Conservation (phyloP, 1,140 invertebrate genomes). For the Zaprionus taronus region DNA sequence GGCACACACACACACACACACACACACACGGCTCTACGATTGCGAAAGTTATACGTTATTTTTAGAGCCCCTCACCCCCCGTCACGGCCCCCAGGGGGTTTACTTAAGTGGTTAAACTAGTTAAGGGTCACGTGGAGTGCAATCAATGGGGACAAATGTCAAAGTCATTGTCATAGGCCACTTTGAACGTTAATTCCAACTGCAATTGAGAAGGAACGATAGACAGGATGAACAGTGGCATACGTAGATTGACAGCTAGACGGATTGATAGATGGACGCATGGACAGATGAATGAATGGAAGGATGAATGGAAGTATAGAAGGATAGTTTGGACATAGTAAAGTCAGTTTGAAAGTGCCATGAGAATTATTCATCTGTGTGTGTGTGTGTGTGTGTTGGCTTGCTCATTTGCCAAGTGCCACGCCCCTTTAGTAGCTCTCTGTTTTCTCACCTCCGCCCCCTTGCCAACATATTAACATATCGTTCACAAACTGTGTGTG, state of each 20-base stretch:
- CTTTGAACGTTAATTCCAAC: not conserved
- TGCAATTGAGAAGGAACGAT: not conserved
- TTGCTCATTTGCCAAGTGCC: conserved; percentile 35
- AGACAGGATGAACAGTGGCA: not conserved
- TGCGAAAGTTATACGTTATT: conserved; percentile 1
- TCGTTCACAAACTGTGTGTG: conserved; percentile 28
- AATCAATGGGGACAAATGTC: conserved; percentile 9
- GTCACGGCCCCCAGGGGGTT: not conserved
- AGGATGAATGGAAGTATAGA: not conserved
- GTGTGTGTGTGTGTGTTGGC: conserved; percentile 15
- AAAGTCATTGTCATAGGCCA: conserved; percentile 20
- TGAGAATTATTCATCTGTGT: not conserved
- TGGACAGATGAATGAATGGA: not conserved
- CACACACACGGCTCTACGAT: not conserved
- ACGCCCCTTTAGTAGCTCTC: conserved; percentile 32
- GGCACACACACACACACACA: not conserved
- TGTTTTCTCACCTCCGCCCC: conserved; percentile 29
- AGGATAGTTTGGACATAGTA: too few species aligned
- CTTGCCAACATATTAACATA: not conserved
- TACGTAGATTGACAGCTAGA: not conserved
- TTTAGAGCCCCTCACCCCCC: not conserved
- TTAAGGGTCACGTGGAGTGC: not conserved
- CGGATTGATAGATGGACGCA: not conserved
- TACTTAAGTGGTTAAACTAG: not conserved
- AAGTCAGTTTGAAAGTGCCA: not conserved